Conservation (phyloP, 1,140 invertebrate species). For the Drosophila azteca region DNA sequence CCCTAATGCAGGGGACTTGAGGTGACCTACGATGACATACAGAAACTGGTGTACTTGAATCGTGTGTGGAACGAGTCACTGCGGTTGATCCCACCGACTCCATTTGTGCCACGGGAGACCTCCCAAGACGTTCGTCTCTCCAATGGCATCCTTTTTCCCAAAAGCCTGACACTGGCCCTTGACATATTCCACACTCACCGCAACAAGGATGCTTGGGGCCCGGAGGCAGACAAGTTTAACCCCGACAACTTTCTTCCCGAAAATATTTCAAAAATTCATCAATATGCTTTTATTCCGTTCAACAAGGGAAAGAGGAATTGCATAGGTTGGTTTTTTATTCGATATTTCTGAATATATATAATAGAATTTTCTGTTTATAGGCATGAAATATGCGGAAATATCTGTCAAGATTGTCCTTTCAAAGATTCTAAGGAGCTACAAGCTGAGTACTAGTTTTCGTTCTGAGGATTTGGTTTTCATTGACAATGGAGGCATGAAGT, state of each 20-base stretch:
- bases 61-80: conserved; percentile 87
- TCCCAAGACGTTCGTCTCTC: conserved; percentile 45
- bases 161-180: conserved; percentile 39
- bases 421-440: conserved; percentile 61
- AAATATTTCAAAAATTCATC: conserved; percentile 53
- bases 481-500: conserved; percentile 43
- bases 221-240: conserved; percentile 64
- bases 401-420: conserved; percentile 51
- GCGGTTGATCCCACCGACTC: conserved; percentile 79
- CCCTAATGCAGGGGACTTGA: conserved; percentile 80
- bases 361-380: conserved; percentile 22
- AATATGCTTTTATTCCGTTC: conserved; percentile 76
- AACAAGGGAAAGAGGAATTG: conserved; percentile 59
- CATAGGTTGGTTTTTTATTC: conserved; percentile 51
- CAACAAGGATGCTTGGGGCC: conserved; percentile 61
- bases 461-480: conserved; percentile 53
- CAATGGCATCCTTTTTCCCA: conserved; percentile 52
- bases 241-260: conserved; percentile 74
- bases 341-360: background rate
- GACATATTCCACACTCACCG: conserved; percentile 62
- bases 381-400: conserved; percentile 60
- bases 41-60: conserved; percentile 87
- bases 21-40: conserved; percentile 85
- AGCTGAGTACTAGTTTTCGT: conserved; percentile 55
- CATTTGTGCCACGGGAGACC: conserved; percentile 33